Base-by-base conservation (phyloP, 2,888 invertebrate species). In the Troides oblongomaculatus region DNA sequence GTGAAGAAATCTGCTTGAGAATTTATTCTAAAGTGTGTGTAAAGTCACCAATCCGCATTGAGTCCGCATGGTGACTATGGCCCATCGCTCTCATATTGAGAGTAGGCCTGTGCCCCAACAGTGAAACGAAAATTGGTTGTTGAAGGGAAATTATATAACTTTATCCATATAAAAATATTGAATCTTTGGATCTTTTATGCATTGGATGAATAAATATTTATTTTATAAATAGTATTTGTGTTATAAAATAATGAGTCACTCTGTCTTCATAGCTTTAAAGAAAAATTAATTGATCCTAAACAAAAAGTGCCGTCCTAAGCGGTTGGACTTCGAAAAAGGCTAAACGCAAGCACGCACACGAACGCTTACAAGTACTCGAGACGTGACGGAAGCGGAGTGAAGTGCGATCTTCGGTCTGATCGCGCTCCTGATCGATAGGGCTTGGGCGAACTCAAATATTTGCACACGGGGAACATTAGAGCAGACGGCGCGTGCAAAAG, bases 401-500 rank as follows among this genome's bases (percentile, higher is more conserved):
- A 84, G 84, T 78, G 84, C 78, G 81, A 81, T 64, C 53, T 79
- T 81, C 80, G 83, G 81, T 85, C 82, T 86, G 88, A 89, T 88
- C 88, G 79, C 80, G 78, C 82, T 77, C 77, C 79, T 86, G 90
- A 92, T 92, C 91, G 87, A 92, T 92, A 89, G 83, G 87, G 84
- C 87, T 87, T 84, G 82, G 75, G 81, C 30, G 77, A 83, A 79
- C 81, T 87, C 89, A 87, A 92, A 92, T 90, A 90, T 92, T 91
- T 90, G 88, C 90, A 85, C 90, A 86, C 83, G 81, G 73, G 78
- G 84, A 82, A 87, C 89, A 89, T 90, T 89, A 90, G 88, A 77
- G 81, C 78, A 77, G 78, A 75, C 73, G 79, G 76, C 72, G 74
- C 82, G 74, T 79, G 79, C 81, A 82, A 81, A 75, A 82, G 71